phyloP scores from a whole-genome alignment of 2,113 vertebrate genomes.

The Butastur rufipennis region DNA sequence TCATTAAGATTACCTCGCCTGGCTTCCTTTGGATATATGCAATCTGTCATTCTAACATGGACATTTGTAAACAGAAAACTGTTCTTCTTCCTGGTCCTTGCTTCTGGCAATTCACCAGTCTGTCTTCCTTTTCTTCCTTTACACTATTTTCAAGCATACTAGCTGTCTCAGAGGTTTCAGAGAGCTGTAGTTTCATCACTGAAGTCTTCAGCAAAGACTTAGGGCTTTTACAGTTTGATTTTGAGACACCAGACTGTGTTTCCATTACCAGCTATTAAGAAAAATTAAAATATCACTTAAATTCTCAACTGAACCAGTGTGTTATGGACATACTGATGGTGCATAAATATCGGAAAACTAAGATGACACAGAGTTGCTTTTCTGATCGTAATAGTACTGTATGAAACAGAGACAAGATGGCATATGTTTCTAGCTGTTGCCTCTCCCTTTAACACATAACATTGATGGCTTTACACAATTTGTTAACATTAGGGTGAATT shows the following conservation, averaged over 20 bases:
- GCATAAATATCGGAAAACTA: conserved; percentile 2
- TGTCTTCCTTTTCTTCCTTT: not conserved
- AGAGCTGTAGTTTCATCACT: not conserved
- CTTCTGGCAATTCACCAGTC: not conserved
- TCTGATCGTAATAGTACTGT: not conserved
- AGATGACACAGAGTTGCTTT: not conserved
- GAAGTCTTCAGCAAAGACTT: not conserved
- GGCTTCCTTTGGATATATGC: not conserved
- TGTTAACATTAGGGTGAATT: conserved; percentile 17
- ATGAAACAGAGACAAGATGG: conserved; percentile 12
- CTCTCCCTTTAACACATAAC: not conserved
- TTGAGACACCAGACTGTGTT: not conserved
- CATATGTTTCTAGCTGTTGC: conserved; percentile 37
- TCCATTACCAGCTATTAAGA: not conserved
- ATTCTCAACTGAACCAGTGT: not conserved
- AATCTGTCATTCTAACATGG: not conserved
- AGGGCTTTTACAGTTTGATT: not conserved
- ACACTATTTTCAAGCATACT: not conserved
- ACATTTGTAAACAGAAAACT: not conserved
- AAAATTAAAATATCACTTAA: conserved; percentile 30
- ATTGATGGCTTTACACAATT: not conserved
- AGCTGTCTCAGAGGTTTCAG: not conserved
- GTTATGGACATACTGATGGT: not conserved
- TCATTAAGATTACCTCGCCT: not conserved
- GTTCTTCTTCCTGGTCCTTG: not conserved